Conservation (phyloP, 2,888 invertebrate genomes). For the Cheilosia vulpina region DNA sequence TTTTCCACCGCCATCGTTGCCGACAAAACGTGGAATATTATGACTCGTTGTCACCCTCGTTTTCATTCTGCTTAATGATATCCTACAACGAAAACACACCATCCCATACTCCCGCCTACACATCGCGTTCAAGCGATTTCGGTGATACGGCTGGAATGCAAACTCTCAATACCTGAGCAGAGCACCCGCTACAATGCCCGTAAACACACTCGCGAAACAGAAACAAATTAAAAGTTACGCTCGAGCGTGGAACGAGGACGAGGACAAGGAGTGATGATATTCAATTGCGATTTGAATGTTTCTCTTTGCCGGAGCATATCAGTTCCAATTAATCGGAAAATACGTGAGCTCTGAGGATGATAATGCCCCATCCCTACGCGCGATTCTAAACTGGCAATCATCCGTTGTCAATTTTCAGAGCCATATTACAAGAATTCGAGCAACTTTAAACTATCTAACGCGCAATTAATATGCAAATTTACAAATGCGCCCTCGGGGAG, state of each 20-base stretch:
- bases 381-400: conserved; percentile 42
- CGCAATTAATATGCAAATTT: conserved; percentile 72
- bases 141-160: conserved; percentile 47
- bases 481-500: conserved; percentile 51
- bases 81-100: conserved; percentile 42
- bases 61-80: conserved; percentile 63
- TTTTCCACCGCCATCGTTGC: conserved; percentile 20
- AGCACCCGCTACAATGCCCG: background rate
- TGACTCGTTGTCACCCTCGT: conserved; percentile 52
- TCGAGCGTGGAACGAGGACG: conserved; percentile 8
- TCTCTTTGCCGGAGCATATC: conserved; percentile 61
- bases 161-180: conserved; percentile 49
- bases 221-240: conserved; percentile 71
- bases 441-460: conserved; percentile 56
- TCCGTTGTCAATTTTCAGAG: conserved; percentile 41
- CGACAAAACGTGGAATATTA: conserved; percentile 46
- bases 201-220: conserved; percentile 50
- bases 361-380: conserved; percentile 8
- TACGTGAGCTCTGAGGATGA: conserved; percentile 52
- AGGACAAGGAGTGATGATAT: conserved; percentile 57
- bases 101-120: background rate
- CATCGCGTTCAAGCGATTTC: conserved; percentile 40
- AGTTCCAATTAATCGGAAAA: conserved; percentile 74
- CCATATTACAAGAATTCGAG: conserved; percentile 30
- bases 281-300: conserved; percentile 73